Evolutionary conservation across 2,113 vertebrate genomes (phyloP).

Genomic region (Xiphophorus couchianus): DNA sequence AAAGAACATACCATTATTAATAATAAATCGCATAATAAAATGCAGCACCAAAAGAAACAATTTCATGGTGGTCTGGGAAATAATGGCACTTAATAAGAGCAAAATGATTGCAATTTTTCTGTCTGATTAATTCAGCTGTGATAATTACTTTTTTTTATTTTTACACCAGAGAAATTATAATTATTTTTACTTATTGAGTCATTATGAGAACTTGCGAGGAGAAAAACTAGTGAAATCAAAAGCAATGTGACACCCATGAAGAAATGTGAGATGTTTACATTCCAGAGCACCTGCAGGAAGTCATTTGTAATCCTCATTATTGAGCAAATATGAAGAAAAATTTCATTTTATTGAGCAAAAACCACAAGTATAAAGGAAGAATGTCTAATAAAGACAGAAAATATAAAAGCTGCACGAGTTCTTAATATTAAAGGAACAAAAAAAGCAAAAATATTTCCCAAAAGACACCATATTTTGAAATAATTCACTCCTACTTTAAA

Average conservation of each 20-base stretch:
- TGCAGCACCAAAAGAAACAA: constrained; percentile 45
- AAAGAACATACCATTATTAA: constrained; percentile 36
- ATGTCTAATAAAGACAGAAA: background rate
- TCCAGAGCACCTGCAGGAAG: background rate
- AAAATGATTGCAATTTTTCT: constrained; percentile 74
- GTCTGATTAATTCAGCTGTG: constrained; percentile 73
- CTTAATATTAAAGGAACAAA: background rate
- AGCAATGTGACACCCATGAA: constrained; percentile 5
- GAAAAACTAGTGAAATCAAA: constrained; percentile 20
- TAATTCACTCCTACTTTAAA: background rate
- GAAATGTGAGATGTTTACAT: constrained; percentile 6
- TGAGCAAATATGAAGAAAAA: background rate
- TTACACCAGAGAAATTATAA: constrained; percentile 50
- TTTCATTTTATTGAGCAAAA: background rate
- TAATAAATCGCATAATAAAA: constrained; percentile 39
- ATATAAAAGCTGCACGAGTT: background rate
- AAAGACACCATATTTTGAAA: background rate
- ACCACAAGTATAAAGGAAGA: background rate
- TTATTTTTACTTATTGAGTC: constrained; percentile 58
- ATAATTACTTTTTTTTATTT: constrained; percentile 67
- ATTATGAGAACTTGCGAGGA: constrained; percentile 24
- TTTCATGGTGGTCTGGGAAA: constrained; percentile 68
- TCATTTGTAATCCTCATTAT: background rate
- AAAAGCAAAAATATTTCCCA: constrained; percentile 24
- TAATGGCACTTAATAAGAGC: constrained; percentile 73